Conservation (phyloP, 2,888 invertebrate species). For the Drosophila cognata region DNA sequence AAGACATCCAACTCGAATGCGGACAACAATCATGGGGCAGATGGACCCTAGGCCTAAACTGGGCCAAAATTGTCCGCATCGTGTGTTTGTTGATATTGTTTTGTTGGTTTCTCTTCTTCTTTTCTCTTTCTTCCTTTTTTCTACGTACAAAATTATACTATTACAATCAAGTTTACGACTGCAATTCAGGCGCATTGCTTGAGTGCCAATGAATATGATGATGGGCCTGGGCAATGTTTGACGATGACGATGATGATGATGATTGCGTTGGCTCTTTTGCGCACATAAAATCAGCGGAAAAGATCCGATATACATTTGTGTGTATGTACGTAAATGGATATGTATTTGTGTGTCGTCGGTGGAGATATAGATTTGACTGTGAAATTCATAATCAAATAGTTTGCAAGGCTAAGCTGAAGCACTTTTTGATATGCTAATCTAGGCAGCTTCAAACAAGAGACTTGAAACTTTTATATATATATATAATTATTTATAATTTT, state of each 20-base stretch:
- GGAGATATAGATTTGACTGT: background rate
- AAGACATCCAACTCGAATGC: slow-evolving; percentile 33
- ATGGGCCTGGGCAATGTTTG: slow-evolving; percentile 42
- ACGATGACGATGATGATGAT: slow-evolving; percentile 60
- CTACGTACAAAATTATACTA: slow-evolving; percentile 69
- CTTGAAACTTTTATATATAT: background rate
- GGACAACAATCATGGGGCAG: slow-evolving; percentile 34
- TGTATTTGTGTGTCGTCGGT: background rate
- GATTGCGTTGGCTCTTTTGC: slow-evolving; percentile 43
- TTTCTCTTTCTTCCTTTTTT: slow-evolving; percentile 8
- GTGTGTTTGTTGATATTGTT: slow-evolving; percentile 21
- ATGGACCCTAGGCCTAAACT: slow-evolving; percentile 14
- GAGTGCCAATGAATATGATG: slow-evolving; percentile 73
- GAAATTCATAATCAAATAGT: background rate
- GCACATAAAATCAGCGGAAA: slow-evolving; percentile 35
- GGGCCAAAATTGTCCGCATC: slow-evolving; percentile 26
- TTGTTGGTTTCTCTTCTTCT: slow-evolving; percentile 4
- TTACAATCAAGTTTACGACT: slow-evolving; percentile 79
- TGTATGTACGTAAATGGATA: background rate
- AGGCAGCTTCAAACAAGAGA: background rate
- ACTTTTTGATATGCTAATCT: background rate
- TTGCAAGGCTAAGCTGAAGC: background rate
- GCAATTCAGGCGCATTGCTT: slow-evolving; percentile 63
- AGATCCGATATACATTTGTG: background rate
- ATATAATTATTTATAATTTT: background rate